phyloP scores from a whole-genome alignment of 1,140 invertebrate genomes.

The Hirudo medicinalis region DNA sequence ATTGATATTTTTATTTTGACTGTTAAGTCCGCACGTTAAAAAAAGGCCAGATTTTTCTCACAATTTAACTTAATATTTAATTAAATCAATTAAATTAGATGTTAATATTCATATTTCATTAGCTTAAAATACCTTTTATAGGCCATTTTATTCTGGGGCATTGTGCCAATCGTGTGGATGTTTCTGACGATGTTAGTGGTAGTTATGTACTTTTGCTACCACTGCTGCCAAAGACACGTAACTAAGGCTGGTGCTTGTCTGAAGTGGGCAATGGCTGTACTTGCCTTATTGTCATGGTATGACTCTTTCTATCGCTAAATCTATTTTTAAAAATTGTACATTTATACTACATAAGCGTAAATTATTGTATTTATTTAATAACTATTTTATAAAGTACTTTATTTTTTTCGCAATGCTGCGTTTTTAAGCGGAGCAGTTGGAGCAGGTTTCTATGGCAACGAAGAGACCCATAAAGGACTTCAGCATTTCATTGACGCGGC shows the following conservation, averaged over 20 bases:
- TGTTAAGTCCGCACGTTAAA: not conserved
- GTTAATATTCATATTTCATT: no score
- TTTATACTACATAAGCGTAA: no score
- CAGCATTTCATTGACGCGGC: conserved; percentile 61
- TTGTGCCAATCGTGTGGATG: conserved; percentile 72
- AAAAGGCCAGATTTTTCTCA: no score
- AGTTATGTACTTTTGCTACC: conserved; percentile 74
- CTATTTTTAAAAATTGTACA: no score
- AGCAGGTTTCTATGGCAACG: conserved; percentile 76
- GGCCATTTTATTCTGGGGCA: conserved; percentile 76
- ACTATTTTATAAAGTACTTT: no score
- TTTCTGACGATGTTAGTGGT: conserved; percentile 73
- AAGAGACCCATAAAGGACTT: conserved; percentile 76
- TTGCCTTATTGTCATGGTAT: conserved; percentile 64
- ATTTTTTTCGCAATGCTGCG: conserved; percentile 3
- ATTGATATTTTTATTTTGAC: conserved; percentile 2
- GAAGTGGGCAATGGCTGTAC: conserved; percentile 66
- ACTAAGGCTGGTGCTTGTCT: conserved; percentile 67
- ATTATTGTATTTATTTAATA: no score
- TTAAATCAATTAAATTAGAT: no score
- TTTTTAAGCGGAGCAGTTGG: conserved; percentile 43
- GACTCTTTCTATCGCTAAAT: not conserved
- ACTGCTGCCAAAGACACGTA: conserved; percentile 80
- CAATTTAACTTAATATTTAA: no score
- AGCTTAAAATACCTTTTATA: conserved; percentile 41